These are phyloP conservation scores for Centruroides sculpturatus DNA, from an alignment of 1,140 invertebrate genomes.

Conservation along the genomic window DNA sequence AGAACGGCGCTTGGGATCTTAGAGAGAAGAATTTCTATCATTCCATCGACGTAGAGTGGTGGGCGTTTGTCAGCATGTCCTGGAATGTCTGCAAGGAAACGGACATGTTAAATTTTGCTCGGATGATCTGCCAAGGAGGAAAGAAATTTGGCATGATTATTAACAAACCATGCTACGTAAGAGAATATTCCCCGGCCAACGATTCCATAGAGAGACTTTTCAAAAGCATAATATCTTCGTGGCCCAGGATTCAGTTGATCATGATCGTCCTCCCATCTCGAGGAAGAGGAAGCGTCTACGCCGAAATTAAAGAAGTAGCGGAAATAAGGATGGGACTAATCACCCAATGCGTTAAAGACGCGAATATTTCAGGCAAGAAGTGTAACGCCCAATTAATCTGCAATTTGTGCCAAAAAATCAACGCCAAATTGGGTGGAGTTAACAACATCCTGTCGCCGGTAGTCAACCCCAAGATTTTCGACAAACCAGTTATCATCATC, in stretches of 20 bases:
- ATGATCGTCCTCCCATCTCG: too few relatives aligned
- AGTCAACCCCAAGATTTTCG: slow-evolving; percentile 24
- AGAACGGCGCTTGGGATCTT: slow-evolving; percentile 45
- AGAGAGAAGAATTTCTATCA: slow-evolving; percentile 40
- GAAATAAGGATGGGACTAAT: slow-evolving; percentile 57
- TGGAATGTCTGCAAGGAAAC: background rate
- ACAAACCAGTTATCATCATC: slow-evolving; percentile 45
- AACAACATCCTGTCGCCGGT: slow-evolving; percentile 34
- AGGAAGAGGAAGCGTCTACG: slow-evolving; percentile 13
- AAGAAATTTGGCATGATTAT: slow-evolving; percentile 1
- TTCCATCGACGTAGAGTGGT: slow-evolving; percentile 25
- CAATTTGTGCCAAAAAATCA: slow-evolving; percentile 72
- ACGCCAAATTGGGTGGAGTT: slow-evolving; percentile 66
- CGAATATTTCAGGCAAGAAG: slow-evolving; percentile 31
- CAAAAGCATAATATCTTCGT: too few relatives aligned
- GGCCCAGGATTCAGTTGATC: too few relatives aligned
- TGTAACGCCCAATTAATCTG: slow-evolving; percentile 27
- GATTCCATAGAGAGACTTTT: too few relatives aligned
- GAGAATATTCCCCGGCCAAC: too few relatives aligned
- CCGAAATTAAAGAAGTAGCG: slow-evolving; percentile 51
- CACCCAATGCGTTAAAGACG: slow-evolving; percentile 62
- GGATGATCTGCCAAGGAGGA: background rate
- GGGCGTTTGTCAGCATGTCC: slow-evolving; percentile 18
- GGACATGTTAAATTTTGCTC: background rate
- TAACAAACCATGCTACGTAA: background rate